Base-by-base conservation (phyloP, 2,113 vertebrate species). In the Pomatorhinus ruficollis region DNA sequence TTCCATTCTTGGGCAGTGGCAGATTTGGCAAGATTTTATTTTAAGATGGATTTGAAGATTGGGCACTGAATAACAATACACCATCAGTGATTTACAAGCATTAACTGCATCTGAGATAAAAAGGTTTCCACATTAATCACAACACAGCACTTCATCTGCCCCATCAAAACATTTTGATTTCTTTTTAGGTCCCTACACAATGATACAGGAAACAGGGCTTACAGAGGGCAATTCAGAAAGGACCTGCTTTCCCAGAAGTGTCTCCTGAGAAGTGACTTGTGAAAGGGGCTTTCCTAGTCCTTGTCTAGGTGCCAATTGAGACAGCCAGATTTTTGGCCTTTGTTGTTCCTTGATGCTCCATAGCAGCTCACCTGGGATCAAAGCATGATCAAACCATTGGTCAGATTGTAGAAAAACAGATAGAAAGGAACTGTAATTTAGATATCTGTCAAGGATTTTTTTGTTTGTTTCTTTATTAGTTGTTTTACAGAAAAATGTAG, bases 1-100 rank as follows among this genome's bases (percentile, higher is more conserved):
- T 96, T 84, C 89, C 91, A 52, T 91, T 94, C 78, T 69, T 77
- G 71, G 75, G 85, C 68, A 81, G 85, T 60, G 83, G 11, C 76
- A 75, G 68, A 70, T 80, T 70, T 93, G 87, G 78, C 47, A 90
- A 76, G 69, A 40, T 87, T 91, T 88, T 90, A 12, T 61, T 92
- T 75, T 79, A 66, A 81, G 79, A 78, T 61, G 39, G 47, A 71
- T 96, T 93, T 88, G 90, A 96, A 91, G 54, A 42, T 16, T 70
- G 68, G 53, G 28, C 64, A 81, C 68, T 68, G 49, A 70, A 27
- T 71, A 90, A 88, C 71, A 90, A 65, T 86, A 63, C 28, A 60
- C 23, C 68, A 13, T 45, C 59, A 83, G 54, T 52, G 75, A 88
- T 95, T 88, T 90, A 86, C 33, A 92, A 63, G 66, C n/a, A 22